A percentile compares a stretch with the other conserved stretches of the same genome.
Conservation (phyloP, 1,140 invertebrate species). For the Lasaia peninsularis region DNA sequence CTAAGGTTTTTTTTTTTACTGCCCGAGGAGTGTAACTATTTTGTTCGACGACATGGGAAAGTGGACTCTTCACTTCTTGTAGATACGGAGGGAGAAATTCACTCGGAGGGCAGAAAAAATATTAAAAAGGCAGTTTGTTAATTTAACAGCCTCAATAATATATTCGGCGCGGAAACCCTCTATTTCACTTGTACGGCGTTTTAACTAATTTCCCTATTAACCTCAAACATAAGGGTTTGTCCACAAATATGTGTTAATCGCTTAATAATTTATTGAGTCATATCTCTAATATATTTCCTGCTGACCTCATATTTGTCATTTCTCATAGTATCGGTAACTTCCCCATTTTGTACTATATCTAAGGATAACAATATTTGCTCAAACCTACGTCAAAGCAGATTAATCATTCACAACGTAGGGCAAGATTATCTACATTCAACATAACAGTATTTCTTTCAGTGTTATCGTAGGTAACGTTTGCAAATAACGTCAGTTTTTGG, state of each 20-base stretch:
- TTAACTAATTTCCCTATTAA: too few relatives aligned
- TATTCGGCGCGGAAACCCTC: too few relatives aligned
- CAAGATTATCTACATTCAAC: background rate
- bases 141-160: too few relatives aligned
- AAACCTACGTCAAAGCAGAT: background rate
- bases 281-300: background rate
- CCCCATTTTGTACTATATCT: background rate
- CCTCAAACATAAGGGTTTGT: too few relatives aligned
- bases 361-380: background rate
- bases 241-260: background rate
- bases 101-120: too few relatives aligned
- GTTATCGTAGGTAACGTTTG: background rate
- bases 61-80: too few relatives aligned
- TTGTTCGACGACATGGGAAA: too few relatives aligned
- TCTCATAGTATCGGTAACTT: conserved; percentile 1
- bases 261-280: background rate
- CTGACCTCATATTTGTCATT: conserved; percentile 2
- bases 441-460: conserved; percentile 3
- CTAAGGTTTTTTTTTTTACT: too few relatives aligned
- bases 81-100: too few relatives aligned
- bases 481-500: background rate
- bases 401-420: background rate
- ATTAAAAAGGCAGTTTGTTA: too few relatives aligned
- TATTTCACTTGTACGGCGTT: too few relatives aligned
- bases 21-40: too few relatives aligned